Base-by-base conservation (phyloP, 1,140 invertebrate species). In the Drosophila rhopaloa region DNA sequence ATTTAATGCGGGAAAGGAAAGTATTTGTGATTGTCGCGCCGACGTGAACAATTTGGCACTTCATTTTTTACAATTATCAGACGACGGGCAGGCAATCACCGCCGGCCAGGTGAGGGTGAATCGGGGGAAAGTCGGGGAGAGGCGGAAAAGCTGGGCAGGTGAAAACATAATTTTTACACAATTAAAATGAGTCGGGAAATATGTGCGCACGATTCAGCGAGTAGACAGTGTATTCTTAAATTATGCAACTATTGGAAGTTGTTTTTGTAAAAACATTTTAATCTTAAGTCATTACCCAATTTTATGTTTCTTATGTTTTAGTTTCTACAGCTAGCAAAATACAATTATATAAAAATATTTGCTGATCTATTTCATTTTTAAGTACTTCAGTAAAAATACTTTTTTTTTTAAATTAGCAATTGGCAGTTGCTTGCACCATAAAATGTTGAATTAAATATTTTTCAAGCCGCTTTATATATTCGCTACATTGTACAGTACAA, bases 1-100 rank as follows among this genome's bases (percentile, higher is more conserved):
- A 29, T 71, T 71, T 58, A 71, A 71, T 71, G 51, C 35, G 27
- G 40, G 35, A 66, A 72, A 72, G 68, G 70, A 62, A 75, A 51
- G 71, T 40, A 75, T 63, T 75, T 75, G 71, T 57, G 67, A 76
- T 59, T 76, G 73, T 76, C 61, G 73, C 73, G 48, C 29, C 57
- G 75, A 70, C 65, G 53, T 71, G 54, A 73, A 58, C 54, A 65
- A 72, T 78, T 85, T 66, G 77, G 59, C 72, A 88, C 76, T 88
- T 60, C 71, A 86, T 88, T 88, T 88, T 75, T 86, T 76, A 76
- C 72, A 75, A 88, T 83, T 86, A 83, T 62, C 74, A 60, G 10
- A 58, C 68, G 54, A 47, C 44, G 32, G 67, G 44, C 53, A 72
- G 54, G 57, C 48, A 77, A 61, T 53, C 63, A 35, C 41, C 58